Evolutionary conservation across 2,113 vertebrate species (phyloP).

Genomic region (Colaptes auratus): DNA sequence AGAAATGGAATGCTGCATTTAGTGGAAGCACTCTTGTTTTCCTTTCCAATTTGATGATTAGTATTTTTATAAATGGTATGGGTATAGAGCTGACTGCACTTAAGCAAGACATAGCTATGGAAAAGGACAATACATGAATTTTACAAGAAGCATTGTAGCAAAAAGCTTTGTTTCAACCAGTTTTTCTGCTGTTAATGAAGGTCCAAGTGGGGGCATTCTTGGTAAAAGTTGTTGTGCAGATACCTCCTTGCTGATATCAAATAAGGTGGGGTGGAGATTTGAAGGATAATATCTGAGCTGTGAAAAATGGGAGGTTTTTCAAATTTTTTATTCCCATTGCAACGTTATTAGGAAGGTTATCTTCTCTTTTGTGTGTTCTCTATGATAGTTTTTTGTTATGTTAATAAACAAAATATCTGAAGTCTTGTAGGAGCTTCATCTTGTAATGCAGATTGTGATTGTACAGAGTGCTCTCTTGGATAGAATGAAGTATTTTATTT

Average conservation of each 20-base stretch:
- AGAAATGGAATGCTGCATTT: not conserved
- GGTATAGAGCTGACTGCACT: conserved; percentile 50
- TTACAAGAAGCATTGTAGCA: not conserved
- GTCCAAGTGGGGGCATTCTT: not conserved
- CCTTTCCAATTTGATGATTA: conserved; percentile 66
- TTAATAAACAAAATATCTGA: not conserved
- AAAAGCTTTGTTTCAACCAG: not conserved
- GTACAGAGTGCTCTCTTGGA: not conserved
- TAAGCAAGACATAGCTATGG: conserved; percentile 65
- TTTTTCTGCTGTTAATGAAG: not conserved
- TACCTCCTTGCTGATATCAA: not conserved
- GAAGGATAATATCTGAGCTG: not conserved
- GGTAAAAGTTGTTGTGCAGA: not conserved
- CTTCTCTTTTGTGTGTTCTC: not conserved
- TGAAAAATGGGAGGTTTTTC: not conserved
- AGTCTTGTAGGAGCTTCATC: not conserved
- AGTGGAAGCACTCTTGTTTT: not conserved
- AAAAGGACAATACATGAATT: conserved; percentile 61
- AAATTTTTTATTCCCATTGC: not conserved
- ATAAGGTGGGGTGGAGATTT: not conserved
- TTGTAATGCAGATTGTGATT: not conserved
- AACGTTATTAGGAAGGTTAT: not conserved
- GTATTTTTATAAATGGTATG: conserved; percentile 37
- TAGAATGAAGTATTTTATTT: not conserved
- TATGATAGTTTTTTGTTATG: not conserved